Conservation (phyloP, 2,888 invertebrate species). For the Coelinius sp. region DNA sequence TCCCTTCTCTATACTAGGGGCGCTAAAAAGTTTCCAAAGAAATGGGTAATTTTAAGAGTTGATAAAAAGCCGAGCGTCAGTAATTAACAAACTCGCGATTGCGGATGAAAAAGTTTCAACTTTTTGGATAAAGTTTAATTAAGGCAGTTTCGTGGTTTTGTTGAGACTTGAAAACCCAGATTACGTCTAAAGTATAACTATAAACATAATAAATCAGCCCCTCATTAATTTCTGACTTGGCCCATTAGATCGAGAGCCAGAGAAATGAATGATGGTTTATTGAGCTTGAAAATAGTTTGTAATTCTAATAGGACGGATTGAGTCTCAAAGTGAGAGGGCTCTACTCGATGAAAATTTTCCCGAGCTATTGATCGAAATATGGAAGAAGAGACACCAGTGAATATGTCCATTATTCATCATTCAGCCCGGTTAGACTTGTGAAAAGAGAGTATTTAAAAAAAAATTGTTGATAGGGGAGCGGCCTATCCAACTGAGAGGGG, state of each 20-base stretch:
- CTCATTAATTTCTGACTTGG: not conserved
- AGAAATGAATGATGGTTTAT: not conserved
- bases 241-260: not conserved
- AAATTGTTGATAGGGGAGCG: not conserved
- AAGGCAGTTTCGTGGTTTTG: not conserved
- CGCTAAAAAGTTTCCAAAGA: conserved; percentile 18
- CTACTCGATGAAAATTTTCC: no score
- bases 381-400: no score
- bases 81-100: conserved; percentile 34
- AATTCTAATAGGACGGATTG: no score
- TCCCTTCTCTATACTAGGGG: not conserved
- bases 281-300: no score
- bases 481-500: not conserved
- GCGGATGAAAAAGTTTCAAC: conserved; percentile 18
- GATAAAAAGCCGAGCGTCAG: conserved; percentile 23
- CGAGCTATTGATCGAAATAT: no score
- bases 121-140: conserved; percentile 26
- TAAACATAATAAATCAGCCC: not conserved
- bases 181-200: not conserved
- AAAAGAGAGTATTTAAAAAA: not conserved
- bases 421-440: no score
- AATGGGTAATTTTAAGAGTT: conserved; percentile 30
- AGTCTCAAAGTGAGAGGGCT: no score
- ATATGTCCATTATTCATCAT: no score
- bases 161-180: not conserved